Conservation (phyloP, 2,888 invertebrate genomes). For the Pteria penguin region DNA sequence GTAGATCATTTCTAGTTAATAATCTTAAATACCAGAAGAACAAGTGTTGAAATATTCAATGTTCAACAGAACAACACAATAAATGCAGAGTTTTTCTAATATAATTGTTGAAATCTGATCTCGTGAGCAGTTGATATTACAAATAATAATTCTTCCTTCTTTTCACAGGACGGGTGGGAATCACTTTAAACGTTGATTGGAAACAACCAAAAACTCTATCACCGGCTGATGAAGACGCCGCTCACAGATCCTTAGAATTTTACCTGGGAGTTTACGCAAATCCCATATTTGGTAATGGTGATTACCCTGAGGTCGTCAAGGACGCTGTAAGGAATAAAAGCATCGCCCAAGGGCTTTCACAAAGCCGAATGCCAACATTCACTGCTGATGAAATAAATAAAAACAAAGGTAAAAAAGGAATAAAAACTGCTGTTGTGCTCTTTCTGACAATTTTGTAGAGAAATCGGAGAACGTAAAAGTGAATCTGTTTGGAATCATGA, state of each 20-base stretch:
- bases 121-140: too few relatives aligned
- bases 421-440: too few relatives aligned
- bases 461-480: too few relatives aligned
- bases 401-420: constrained; percentile 53
- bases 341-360: constrained; percentile 53
- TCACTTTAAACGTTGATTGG: constrained; percentile 62
- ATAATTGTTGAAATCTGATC: too few relatives aligned
- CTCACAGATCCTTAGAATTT: constrained; percentile 58
- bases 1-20: too few relatives aligned
- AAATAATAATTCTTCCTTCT: too few relatives aligned
- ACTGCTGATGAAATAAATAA: constrained; percentile 44
- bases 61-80: too few relatives aligned
- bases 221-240: constrained; percentile 53
- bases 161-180: constrained; percentile 63
- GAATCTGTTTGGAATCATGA: too few relatives aligned
- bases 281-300: constrained; percentile 78
- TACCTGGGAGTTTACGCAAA: constrained; percentile 75
- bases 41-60: too few relatives aligned
- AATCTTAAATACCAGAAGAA: too few relatives aligned
- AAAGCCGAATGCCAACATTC: constrained; percentile 57
- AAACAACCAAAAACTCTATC: constrained; percentile 46
- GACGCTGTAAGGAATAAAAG: constrained; percentile 62
- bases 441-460: too few relatives aligned
- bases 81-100: too few relatives aligned
- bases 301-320: constrained; percentile 80